Conservation (phyloP, 2,888 invertebrate species). For the Orchesella flavescens region DNA sequence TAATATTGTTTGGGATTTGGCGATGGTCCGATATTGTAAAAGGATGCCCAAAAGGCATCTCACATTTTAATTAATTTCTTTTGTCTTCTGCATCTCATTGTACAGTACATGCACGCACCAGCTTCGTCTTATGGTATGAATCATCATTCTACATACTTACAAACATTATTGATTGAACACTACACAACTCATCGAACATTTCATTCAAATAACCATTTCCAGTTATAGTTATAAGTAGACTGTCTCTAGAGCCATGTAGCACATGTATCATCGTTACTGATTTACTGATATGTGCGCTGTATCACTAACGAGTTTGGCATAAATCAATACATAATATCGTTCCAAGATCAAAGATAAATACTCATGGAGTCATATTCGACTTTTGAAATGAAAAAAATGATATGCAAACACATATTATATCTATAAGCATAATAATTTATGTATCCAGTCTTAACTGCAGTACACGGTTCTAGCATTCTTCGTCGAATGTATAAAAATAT, state of each 20-base stretch:
- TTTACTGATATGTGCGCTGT: too few relatives aligned
- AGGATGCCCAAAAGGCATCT: slow-evolving; percentile 9
- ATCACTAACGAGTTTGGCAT: too few relatives aligned
- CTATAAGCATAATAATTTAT: too few relatives aligned
- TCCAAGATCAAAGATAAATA: too few relatives aligned
- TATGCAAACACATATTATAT: too few relatives aligned
- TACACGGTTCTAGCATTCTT: too few relatives aligned
- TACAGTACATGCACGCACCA: not conserved
- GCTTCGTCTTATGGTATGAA: not conserved
- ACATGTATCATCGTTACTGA: not conserved
- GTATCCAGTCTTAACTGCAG: too few relatives aligned
- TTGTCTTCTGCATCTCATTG: slow-evolving; percentile 10
- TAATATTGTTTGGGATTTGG: slow-evolving; percentile 7
- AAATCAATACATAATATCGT: too few relatives aligned
- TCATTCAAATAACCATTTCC: not conserved
- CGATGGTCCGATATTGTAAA: slow-evolving; percentile 9
- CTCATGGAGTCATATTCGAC: too few relatives aligned
- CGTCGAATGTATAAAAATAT: too few relatives aligned
- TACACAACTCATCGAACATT: not conserved
- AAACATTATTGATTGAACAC: slow-evolving; percentile 12
- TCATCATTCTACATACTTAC: too few relatives aligned
- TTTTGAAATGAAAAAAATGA: too few relatives aligned
- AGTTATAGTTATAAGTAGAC: not conserved
- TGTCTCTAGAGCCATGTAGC: not conserved
- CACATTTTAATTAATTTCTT: slow-evolving; percentile 35